Base-by-base conservation (phyloP, 2,888 invertebrate species). In the Celastrina argiolus region DNA sequence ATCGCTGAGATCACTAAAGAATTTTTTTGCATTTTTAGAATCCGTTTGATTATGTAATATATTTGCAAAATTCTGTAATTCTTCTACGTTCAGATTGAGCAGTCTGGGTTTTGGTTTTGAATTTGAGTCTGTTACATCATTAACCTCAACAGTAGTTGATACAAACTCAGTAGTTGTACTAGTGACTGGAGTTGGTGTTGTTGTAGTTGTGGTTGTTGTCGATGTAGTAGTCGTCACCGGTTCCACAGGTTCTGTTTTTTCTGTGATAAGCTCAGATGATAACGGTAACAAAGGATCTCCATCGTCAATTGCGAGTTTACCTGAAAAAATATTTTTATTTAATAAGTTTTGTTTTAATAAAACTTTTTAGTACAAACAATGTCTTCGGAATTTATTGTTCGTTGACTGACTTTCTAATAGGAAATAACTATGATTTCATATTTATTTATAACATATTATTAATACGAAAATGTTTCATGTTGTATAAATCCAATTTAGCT, bases 1-100 rank as follows among this genome's bases (percentile, higher is more conserved):
- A 81, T 96, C 95, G 79, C 96, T 96, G n/a, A 96, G 87, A 81
- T 96, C 96, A 42, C 90, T 82, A 51, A 90, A 71, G 64, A 73
- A 74, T 72, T 87, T 90, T 70, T 81, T 85, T 56, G 76, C 70
- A 63, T 68, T 72, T 70, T 78, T 80, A n/a, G 75, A 66, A 42
- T 75, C 73, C 2, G 82, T 81, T 69, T 87, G 83, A 77, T 90
- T 90, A 59, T 91, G 90, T 65, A 88, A 71, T 2, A 84, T 83
- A 61, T 86, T 85, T 0, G 90, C 90, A 64, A 90, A 88, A 41
- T 84, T 87, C 74, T 88, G 87, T 36, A 90, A 73, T 58, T 90
- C 90, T 63, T 90, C 88, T n/a, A 88, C 83, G 58, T 82, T 87
- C 68, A 90, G 71, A 71, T 85, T 86, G n/a, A 90, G 70, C 68